Evolutionary conservation across 2,888 invertebrate species (phyloP).

Genomic region (Drosophila cognata): DNA sequence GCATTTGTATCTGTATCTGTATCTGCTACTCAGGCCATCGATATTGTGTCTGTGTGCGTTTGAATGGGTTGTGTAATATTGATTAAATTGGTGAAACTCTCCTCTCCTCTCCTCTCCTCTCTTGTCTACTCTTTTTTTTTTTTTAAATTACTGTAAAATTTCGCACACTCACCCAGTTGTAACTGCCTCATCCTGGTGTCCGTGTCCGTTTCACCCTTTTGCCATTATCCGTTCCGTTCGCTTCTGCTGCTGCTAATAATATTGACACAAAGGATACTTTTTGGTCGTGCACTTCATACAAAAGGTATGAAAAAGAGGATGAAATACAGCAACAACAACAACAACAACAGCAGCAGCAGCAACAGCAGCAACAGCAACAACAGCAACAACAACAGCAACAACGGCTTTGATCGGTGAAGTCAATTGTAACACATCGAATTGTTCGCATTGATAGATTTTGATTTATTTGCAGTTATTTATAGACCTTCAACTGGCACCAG

Average conservation of each 20-base stretch:
- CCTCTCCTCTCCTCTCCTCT: conserved; percentile 18
- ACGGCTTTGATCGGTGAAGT: conserved; percentile 83
- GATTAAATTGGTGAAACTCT: conserved; percentile 82
- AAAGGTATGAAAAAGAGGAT: conserved; percentile 77
- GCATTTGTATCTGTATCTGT: conserved; percentile 31
- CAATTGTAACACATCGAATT: conserved; percentile 85
- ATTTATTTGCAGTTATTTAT: conserved; percentile 85
- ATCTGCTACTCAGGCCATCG: conserved; percentile 12
- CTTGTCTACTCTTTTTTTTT: conserved; percentile 38
- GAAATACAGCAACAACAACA: conserved; percentile 60
- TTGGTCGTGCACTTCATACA: conserved; percentile 80
- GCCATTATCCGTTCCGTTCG: conserved; percentile 74
- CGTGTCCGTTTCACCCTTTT: conserved; percentile 72
- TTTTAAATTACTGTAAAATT: conserved; percentile 84
- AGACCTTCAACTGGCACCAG: conserved; percentile 72
- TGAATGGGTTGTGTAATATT: conserved; percentile 80
- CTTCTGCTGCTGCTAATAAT: conserved; percentile 74
- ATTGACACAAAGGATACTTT: conserved; percentile 83
- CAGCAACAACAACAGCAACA: conserved; percentile 46
- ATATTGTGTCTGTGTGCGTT: conserved; percentile 29
- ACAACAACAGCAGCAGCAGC: conserved; percentile 40
- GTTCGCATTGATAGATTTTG: conserved; percentile 84
- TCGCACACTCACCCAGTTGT: conserved; percentile 78
- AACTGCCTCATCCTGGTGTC: conserved; percentile 26
- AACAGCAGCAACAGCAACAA: conserved; percentile 35